Percentiles rank a stretch among this genome's conserved stretches.
Evolutionary conservation across 2,888 invertebrate genomes (phyloP).

Genomic region (Linnaemya tessellans): DNA sequence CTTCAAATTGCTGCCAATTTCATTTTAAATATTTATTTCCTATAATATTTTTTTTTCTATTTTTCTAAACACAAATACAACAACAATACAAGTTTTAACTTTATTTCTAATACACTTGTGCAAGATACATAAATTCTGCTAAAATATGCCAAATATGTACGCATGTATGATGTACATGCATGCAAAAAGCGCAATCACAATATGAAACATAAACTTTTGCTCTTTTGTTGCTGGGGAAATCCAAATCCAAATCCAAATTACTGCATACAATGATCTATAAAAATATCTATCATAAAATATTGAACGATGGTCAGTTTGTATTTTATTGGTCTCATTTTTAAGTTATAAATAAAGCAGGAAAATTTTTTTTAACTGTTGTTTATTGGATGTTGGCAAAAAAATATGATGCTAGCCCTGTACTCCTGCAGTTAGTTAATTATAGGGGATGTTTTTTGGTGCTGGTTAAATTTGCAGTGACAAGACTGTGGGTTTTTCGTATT

Average conservation of each 20-base stretch:
- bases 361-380: conserved; percentile 50
- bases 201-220: neutral
- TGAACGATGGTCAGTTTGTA: conserved; percentile 22
- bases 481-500: too few relatives aligned
- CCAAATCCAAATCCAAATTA: conserved; percentile 18
- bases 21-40: conserved; percentile 4
- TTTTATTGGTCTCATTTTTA: conserved; percentile 10
- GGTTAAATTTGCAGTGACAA: neutral
- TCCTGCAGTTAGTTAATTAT: neutral
- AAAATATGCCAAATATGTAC: conserved; percentile 21
- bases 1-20: conserved; percentile 6
- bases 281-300: conserved; percentile 52
- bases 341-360: conserved; percentile 13
- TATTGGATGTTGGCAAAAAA: conserved; percentile 31
- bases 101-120: conserved; percentile 25
- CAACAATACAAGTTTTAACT: conserved; percentile 2
- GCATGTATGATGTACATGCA: neutral
- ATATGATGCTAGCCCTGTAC: conserved; percentile 3
- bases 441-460: neutral
- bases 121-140: conserved; percentile 16
- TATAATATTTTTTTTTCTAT: neutral
- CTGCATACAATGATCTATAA: conserved; percentile 51
- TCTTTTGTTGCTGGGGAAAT: neutral
- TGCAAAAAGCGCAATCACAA: neutral
- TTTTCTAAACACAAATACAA: conserved; percentile 2